Base-by-base conservation (phyloP, 1,140 invertebrate genomes). In the Amphibalanus amphitrite region DNA sequence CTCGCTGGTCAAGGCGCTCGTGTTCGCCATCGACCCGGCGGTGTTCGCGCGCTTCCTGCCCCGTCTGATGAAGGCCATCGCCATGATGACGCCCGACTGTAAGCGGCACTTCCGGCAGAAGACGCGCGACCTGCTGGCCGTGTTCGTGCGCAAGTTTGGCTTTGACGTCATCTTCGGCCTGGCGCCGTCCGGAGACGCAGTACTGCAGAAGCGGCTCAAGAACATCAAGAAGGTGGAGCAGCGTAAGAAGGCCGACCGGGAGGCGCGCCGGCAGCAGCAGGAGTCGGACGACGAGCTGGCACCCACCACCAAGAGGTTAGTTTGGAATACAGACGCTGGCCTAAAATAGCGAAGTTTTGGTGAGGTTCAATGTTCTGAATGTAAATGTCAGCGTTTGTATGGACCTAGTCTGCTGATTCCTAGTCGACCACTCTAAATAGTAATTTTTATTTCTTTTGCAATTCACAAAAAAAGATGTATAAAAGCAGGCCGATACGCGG, bases 111-210 rank as follows among this genome's bases (percentile, higher is more conserved):
- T 89, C 65, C 83, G 93, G 8, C 82, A 89, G 28, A 92, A 93
- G 80, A 85, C 90, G 4, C 87, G 91, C 64, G 90, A 92, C 77
- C 86, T 96, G 73, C 83, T 94, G 0, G 85, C 85, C 0, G 85
- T 88, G 76, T 81, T 95, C 65, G 84, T 90, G 71, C 85, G 91
- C 70, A 94, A 93, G 79, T 95, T 88, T 78, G 91, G 88, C 6
- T 84, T 85, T 69, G 88, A 90, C 25, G 82, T 86, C 4, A 83
- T 97, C 0, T 82, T 83, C 40, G 84, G 83, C 29, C 81, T 91
- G 72, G 83, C 94, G 13, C 90, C 93, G 0, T 77, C 78, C 13
- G 81, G 82, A 15, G 88, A 94, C 78, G n/a, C 28, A 15, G 80
- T 88, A 0, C 87, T 90, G 82, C 84, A 88, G 72, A 89, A 89